Percentiles rank a stretch among this genome's conserved stretches.
phyloP scores from a whole-genome alignment of 2,113 vertebrate genomes.

The Gavialis gangeticus region DNA sequence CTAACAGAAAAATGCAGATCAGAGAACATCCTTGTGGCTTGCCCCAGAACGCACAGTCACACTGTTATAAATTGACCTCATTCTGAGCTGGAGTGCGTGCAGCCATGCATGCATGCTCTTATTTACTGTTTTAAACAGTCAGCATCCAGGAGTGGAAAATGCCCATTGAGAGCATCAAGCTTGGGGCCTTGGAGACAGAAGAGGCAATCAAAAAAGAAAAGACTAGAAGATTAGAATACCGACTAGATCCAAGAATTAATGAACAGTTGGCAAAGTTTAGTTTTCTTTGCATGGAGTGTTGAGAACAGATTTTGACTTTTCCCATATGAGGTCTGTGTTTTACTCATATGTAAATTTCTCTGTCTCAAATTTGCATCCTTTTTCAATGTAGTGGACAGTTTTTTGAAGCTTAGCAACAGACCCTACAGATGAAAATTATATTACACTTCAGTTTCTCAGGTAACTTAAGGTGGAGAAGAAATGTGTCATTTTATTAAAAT shows the following conservation, averaged over 20 bases:
- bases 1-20: background rate
- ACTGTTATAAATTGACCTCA: background rate
- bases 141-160: background rate
- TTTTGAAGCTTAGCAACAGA: background rate
- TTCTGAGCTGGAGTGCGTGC: background rate
- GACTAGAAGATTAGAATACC: background rate
- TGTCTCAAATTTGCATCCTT: background rate
- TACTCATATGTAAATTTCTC: background rate
- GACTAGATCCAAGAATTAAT: background rate
- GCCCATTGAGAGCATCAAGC: background rate
- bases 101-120: background rate
- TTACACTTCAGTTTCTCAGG: background rate
- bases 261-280: background rate
- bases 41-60: accelerated
- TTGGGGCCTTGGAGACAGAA: background rate
- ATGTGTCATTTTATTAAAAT: background rate
- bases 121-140: background rate
- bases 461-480: background rate
- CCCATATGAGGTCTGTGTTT: background rate
- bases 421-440: background rate
- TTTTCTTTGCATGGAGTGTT: background rate
- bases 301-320: conserved; percentile 24
- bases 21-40: background rate
- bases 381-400: background rate
- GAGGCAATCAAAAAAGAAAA: background rate